A percentile compares a stretch with the other conserved stretches of the same genome.
Conservation (phyloP, 64 coral and sea anemone genomes). For the Stichodactyla mertensii region DNA sequence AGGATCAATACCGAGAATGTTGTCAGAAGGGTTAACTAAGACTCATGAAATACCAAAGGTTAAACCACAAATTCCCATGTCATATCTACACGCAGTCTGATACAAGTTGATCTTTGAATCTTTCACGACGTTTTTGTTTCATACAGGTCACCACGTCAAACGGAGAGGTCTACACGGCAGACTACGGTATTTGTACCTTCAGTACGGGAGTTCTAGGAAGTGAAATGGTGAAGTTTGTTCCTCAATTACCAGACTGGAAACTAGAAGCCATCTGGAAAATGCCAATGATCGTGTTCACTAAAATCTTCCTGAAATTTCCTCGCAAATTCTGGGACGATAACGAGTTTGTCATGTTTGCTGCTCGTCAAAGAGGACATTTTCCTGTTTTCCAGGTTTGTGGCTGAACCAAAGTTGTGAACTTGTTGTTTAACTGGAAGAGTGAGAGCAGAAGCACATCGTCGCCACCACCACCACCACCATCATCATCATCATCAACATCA, state of each 20-base stretch:
- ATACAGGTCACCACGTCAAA: background rate
- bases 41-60: no score
- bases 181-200: slow-evolving; percentile 42
- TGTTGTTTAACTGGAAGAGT: background rate
- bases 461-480: no score
- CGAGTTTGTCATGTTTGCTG: slow-evolving; percentile 23
- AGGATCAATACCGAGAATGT: no score
- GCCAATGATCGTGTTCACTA: slow-evolving; percentile 41
- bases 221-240: slow-evolving; percentile 19
- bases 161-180: slow-evolving; percentile 16
- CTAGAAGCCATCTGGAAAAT: slow-evolving; percentile 43
- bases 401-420: background rate
- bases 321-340: slow-evolving; percentile 48
- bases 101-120: no score
- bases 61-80: no score
- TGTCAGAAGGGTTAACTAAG: no score
- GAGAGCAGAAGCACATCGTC: no score
- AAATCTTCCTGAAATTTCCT: slow-evolving; percentile 59
- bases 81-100: no score
- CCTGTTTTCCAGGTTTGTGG: slow-evolving; percentile 26
- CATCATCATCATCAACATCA: no score
- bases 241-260: slow-evolving; percentile 50
- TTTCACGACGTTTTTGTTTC: no score
- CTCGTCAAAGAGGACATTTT: slow-evolving; percentile 27
- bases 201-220: slow-evolving; percentile 44